These are phyloP conservation scores for Heliconius hewitsoni DNA, from an alignment of 1,140 invertebrate species.

Conservation along the genomic window DNA sequence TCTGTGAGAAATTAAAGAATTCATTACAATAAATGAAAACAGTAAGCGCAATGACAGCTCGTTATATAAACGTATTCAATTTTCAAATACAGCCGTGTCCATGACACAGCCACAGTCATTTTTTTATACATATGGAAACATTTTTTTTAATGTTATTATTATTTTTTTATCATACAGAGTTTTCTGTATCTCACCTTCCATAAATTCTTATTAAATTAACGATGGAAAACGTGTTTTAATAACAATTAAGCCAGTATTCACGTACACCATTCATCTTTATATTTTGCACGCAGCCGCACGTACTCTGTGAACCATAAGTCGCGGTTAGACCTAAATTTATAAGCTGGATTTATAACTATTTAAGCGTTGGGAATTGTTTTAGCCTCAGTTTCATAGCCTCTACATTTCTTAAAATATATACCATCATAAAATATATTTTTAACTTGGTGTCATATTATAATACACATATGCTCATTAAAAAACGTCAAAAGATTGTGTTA, in stretches of 20 bases:
- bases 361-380: conserved; percentile 21
- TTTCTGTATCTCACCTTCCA: background rate
- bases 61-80: no score
- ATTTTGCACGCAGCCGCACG: conserved; percentile 18
- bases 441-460: no score
- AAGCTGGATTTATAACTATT: conserved; percentile 27
- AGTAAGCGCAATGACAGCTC: no score
- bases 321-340: conserved; percentile 29
- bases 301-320: conserved; percentile 27
- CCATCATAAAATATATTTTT: no score
- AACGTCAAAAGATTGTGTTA: no score
- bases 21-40: no score
- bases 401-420: no score
- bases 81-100: background rate
- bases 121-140: no score
- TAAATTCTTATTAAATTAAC: conserved; percentile 18
- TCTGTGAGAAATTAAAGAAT: no score
- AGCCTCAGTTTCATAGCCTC: background rate
- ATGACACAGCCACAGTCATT: background rate
- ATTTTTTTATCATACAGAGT: background rate
- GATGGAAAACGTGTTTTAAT: conserved; percentile 3
- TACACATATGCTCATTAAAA: no score
- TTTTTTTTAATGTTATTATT: background rate
- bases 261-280: conserved; percentile 13
- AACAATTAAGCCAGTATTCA: conserved; percentile 17